Base-by-base conservation (phyloP, 1,140 invertebrate species). In the Cecropterus lyciades region DNA sequence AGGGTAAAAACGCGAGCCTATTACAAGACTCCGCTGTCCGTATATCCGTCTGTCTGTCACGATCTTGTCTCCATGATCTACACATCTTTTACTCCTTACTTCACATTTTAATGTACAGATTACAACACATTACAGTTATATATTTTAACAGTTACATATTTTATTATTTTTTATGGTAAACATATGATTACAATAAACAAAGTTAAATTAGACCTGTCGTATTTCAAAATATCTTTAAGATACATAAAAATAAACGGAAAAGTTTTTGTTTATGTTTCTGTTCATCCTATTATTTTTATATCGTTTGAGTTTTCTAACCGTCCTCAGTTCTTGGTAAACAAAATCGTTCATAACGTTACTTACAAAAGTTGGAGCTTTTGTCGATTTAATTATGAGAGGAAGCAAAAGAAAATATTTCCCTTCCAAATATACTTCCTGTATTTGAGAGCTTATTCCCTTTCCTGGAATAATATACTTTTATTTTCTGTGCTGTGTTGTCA, bases 281-380 rank as follows among this genome's bases (percentile, higher is more conserved):
- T n/a, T 6, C 0, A 8, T 11, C 51, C 37, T 37, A 37, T 11
- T 37, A 11, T 9, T 30, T 6, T 17, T 42, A 42, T 55, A 40
- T 55, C 15, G 3, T 55, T 55, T 20, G 33, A 42, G 33, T 17
- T 27, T 30, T 42, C 30, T 55, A 55, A 55, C n/a, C 30, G 10
- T 4, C 2, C 27, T 55, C 9, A 42, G 52, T 42, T 55, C 52
- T 40, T 20, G 11, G 30, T 37, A 55, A 55, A 55, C 52, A 55
- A 15, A 55, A 55, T 55, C 33, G 42, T 55, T 55, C 52, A 55
- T 55, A 42, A 42, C 33, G 11, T 37, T 11, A 40, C 52, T 55
- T 42, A 55, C 33, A 13, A 55, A 20, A 17, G 33, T 55, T 55
- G 15, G 33, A 42, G n/a, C 37, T 55, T 55, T 30, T 55, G 52